phyloP scores from a whole-genome alignment of 1,140 invertebrate genomes.

The Zeugodacus cucurbitae region DNA sequence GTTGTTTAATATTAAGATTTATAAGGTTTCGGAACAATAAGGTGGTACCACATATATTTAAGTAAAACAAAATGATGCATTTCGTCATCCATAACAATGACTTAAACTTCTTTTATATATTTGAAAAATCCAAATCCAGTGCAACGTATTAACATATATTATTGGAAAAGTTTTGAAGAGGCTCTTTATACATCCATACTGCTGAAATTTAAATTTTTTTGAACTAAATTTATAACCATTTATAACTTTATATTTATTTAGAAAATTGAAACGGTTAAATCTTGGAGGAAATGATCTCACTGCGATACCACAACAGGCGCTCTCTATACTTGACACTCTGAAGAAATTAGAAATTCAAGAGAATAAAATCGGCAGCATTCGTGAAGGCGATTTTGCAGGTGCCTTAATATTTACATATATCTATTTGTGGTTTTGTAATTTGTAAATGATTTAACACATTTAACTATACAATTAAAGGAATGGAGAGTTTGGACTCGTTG shows the following conservation, averaged over 20 bases:
- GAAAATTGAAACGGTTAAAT: slow-evolving; percentile 86
- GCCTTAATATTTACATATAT: background rate
- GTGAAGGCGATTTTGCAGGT: slow-evolving; percentile 87
- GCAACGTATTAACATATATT: too few relatives aligned
- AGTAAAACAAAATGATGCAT: too few relatives aligned
- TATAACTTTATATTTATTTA: slow-evolving; percentile 64
- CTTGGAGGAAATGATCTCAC: slow-evolving; percentile 85
- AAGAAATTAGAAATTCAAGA: slow-evolving; percentile 90
- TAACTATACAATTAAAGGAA: slow-evolving; percentile 68
- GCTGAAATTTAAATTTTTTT: too few relatives aligned
- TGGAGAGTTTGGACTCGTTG: slow-evolving; percentile 82
- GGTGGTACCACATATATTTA: too few relatives aligned
- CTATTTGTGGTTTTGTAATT: background rate
- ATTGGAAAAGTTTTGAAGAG: too few relatives aligned
- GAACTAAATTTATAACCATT: too few relatives aligned
- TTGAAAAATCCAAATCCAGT: too few relatives aligned
- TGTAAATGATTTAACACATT: background rate
- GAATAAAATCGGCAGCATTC: slow-evolving; percentile 80
- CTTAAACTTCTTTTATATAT: too few relatives aligned
- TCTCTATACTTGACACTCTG: slow-evolving; percentile 80
- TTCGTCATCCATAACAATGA: too few relatives aligned
- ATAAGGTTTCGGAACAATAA: too few relatives aligned
- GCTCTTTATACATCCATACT: too few relatives aligned
- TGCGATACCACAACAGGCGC: slow-evolving; percentile 79
- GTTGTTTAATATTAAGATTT: too few relatives aligned